Base-by-base conservation (phyloP, 2,888 invertebrate genomes). In the Chrysotoxum bicinctum region DNA sequence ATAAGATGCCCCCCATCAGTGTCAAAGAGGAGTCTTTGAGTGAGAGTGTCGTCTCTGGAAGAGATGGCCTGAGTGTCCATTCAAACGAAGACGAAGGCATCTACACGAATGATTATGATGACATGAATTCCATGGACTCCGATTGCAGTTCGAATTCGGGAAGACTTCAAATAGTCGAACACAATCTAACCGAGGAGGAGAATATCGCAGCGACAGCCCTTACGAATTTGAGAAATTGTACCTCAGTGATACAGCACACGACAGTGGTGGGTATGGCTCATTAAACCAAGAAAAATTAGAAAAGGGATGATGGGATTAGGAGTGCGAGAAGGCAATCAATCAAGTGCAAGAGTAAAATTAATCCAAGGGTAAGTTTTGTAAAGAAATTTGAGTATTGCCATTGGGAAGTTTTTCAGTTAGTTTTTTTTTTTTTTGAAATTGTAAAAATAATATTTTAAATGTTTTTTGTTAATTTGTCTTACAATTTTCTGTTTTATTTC, bases 171-270 rank as follows among this genome's bases (percentile, higher is more conserved):
- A 91, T 92, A 9, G 90, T 91, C 35, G 92, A 92, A 78, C 84
- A 87, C 16, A 87, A 85, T 58, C 89, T 92, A 14, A 92, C 92
- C 14, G 92, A 92, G 84, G 92, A 92, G 88, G 92, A 92, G 87
- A 92, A 92, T 87, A 92, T 92, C 74, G 92, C 92, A 0, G 92
- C 92, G 1, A 90, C 92, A 6, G 92, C 92, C 4, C 83, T 92
- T 43, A 91, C 92, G 3, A 91, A 92, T 87, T 86, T 92, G 23
- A 88, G 92, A 23, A 91, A 92, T 87, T 92, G 92, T 78, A 91
- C 92, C 60, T 92, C 92, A n/a, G 92, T 92, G 87, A 92, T 92
- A 72, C 91, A 91, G 86, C 92, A 92, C 88, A 92, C 92, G 48
- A 92, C 92, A 48, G 90, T 81, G 9, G 76, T 62, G 32, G 58